phyloP scores from a whole-genome alignment of 2,113 vertebrate species.

The Silurus meridionalis region DNA sequence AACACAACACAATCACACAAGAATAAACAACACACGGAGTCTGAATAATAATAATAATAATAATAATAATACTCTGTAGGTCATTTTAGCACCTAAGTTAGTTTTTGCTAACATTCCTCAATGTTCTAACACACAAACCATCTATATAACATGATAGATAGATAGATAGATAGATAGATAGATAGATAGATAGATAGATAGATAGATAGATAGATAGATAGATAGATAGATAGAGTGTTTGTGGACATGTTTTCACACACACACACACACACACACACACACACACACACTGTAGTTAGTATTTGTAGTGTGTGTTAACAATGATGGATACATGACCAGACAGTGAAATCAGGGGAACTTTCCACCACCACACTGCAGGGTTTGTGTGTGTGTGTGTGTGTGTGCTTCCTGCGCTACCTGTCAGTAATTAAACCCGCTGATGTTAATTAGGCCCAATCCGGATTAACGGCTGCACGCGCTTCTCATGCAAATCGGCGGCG shows the following conservation, averaged over 20 bases:
- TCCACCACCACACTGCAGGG: background rate
- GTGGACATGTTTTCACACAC: too few relatives aligned
- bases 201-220: too few relatives aligned
- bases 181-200: too few relatives aligned
- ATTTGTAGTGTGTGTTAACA: background rate
- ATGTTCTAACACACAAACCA: background rate
- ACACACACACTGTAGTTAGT: background rate
- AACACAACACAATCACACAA: too few relatives aligned
- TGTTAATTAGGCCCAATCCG: conserved; percentile 44
- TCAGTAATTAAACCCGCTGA: conserved; percentile 21
- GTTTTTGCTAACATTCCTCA: too few relatives aligned
- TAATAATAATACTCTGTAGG: too few relatives aligned
- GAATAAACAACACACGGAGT: too few relatives aligned
- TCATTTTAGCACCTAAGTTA: too few relatives aligned
- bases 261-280: background rate
- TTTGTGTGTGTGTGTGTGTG: background rate
- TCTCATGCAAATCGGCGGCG: conserved; percentile 48
- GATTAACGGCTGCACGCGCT: conserved; percentile 27
- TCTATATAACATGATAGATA: background rate
- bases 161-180: too few relatives aligned
- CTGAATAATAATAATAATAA: too few relatives aligned
- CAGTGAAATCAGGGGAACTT: background rate
- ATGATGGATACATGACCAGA: background rate
- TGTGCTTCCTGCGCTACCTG: conserved; percentile 22
- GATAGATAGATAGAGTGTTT: too few relatives aligned